These are phyloP conservation scores for Phyllostomus hastatus DNA, from an alignment of 2,113 vertebrate genomes.

Conservation along the genomic window DNA sequence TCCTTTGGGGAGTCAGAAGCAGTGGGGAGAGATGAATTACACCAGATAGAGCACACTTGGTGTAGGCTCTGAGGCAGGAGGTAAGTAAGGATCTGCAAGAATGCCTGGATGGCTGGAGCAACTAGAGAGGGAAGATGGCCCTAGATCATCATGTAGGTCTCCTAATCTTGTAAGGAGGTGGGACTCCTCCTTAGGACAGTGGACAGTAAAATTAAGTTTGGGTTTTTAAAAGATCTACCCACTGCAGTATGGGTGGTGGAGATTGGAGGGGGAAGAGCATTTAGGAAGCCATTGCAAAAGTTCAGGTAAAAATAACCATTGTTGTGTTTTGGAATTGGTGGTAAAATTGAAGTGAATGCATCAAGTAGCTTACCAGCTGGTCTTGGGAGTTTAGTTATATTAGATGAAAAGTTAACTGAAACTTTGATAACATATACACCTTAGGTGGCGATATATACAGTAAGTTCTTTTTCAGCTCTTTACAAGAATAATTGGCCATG, in stretches of 20 bases:
- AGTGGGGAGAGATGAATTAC: not conserved
- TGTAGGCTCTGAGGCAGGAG: not conserved
- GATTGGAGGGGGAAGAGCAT: not conserved
- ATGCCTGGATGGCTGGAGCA: not conserved
- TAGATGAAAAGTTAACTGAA: slow-evolving; percentile 20
- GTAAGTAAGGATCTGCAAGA: not conserved
- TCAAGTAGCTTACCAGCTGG: not conserved
- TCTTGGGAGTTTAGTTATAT: not conserved
- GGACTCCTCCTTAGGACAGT: not conserved
- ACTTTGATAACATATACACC: not conserved
- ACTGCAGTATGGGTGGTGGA: not conserved
- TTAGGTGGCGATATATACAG: not conserved
- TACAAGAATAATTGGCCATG: not conserved
- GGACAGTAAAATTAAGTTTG: not conserved
- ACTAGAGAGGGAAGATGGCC: not conserved
- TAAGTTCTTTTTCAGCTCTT: slow-evolving; percentile 27
- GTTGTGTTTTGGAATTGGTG: slow-evolving; percentile 7
- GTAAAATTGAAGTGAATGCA: not conserved
- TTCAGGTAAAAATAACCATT: not conserved
- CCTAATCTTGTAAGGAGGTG: not conserved
- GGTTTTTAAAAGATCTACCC: not conserved
- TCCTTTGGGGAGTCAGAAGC: not conserved
- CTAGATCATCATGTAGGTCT: not conserved
- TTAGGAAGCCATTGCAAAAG: not conserved
- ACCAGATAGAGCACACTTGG: not conserved